Evolutionary conservation across 1,140 invertebrate genomes (phyloP).

Genomic region (Chlorops oryzae): DNA sequence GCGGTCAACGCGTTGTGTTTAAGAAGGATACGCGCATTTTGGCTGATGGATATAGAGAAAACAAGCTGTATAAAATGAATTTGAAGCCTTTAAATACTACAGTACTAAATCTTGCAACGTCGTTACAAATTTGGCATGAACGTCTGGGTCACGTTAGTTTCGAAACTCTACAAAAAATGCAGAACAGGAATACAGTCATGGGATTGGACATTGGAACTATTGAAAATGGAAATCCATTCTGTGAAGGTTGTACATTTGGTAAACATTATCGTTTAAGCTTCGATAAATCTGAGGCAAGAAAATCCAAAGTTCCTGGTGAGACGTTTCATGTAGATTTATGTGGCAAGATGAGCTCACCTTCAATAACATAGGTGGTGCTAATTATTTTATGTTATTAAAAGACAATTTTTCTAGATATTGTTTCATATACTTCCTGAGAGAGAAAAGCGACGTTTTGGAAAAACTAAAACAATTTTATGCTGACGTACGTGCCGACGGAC

Average conservation of each 20-base stretch:
- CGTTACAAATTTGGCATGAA: constrained; percentile 20
- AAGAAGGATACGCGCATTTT: constrained; percentile 9
- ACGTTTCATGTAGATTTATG: constrained; percentile 31
- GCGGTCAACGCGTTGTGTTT: constrained; percentile 13
- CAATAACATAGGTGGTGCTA: constrained; percentile 31
- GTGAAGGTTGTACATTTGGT: constrained; percentile 28
- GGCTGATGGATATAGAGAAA: constrained; percentile 12
- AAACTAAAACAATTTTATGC: constrained; percentile 6
- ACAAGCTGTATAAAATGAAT: constrained; percentile 14
- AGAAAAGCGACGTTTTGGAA: constrained; percentile 25
- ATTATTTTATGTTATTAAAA: constrained; percentile 41
- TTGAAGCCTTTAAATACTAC: constrained; percentile 11
- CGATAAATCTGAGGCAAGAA: not conserved
- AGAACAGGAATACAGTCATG: constrained; percentile 15
- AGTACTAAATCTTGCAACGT: constrained; percentile 1
- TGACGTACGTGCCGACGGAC: constrained; percentile 1
- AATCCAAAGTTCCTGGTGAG: constrained; percentile 9
- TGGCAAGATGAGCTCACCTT: constrained; percentile 26
- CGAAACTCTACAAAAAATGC: constrained; percentile 18
- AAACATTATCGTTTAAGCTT: constrained; percentile 11
- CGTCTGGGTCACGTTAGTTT: constrained; percentile 25
- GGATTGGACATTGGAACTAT: not conserved
- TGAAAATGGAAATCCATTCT: constrained; percentile 16
- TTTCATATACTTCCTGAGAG: constrained; percentile 29
- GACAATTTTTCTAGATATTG: constrained; percentile 31